These are phyloP conservation scores for Amiota mariae DNA, from an alignment of 2,888 invertebrate genomes.

Conservation along the genomic window DNA sequence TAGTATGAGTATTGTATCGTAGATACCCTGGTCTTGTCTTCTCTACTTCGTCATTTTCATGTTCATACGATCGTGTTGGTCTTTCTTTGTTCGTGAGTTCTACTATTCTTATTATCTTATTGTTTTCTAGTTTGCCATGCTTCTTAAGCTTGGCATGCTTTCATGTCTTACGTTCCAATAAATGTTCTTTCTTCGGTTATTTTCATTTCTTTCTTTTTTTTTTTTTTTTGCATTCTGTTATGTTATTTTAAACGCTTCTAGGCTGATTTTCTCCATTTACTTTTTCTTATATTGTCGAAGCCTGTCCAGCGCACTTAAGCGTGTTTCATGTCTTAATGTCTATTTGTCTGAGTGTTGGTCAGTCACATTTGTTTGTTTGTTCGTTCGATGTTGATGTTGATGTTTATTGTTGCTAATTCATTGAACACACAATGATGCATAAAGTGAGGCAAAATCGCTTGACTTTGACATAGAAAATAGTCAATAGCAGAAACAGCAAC, in stretches of 20 bases:
- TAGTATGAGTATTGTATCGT: too few species aligned
- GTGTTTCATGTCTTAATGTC: slow-evolving; percentile 17
- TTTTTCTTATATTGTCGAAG: too few species aligned
- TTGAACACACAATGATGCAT: slow-evolving; percentile 2
- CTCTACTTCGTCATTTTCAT: too few species aligned
- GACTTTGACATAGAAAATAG: slow-evolving; percentile 26
- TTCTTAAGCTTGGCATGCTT: slow-evolving; percentile 6
- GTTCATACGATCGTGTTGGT: slow-evolving; percentile 15
- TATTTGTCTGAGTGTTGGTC: too few species aligned
- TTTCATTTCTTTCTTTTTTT: background rate
- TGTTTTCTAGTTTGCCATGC: background rate
- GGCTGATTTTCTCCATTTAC: too few species aligned
- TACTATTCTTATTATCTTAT: slow-evolving; percentile 4
- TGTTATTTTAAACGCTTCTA: too few species aligned
- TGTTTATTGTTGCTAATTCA: slow-evolving; percentile 24
- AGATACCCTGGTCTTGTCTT: too few species aligned
- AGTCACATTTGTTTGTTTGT: too few species aligned
- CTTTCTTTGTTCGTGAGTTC: slow-evolving; percentile 13
- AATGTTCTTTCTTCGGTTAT: background rate
- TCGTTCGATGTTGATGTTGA: too few species aligned
- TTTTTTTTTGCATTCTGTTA: too few species aligned
- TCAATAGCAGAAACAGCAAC: background rate
- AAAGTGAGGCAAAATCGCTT: background rate
- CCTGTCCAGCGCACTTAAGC: background rate
- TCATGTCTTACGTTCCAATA: background rate